Percentiles rank a stretch among this genome's conserved stretches.
These are phyloP conservation scores for Caenorhabditis tropicalis DNA, from an alignment of 1,140 invertebrate genomes.

Conservation along the genomic window DNA sequence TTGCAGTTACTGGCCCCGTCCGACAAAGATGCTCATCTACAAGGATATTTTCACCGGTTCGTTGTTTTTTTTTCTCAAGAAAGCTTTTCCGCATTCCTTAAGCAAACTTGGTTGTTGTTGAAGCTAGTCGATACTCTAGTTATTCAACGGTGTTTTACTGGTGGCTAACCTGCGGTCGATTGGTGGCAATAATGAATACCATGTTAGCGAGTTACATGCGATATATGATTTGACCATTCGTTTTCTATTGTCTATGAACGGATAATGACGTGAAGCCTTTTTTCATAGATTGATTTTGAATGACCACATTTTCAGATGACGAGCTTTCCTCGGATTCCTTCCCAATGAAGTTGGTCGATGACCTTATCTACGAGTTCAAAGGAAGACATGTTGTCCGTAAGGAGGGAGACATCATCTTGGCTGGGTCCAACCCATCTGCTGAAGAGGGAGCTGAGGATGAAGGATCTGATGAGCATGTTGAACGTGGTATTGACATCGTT, in stretches of 20 bases:
- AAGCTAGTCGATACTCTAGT: not conserved
- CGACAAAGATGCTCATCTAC: constrained; percentile 85
- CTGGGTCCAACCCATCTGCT: constrained; percentile 88
- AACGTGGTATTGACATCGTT: constrained; percentile 86
- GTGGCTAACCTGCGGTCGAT: not conserved
- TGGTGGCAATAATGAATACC: not conserved
- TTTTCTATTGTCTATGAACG: not conserved
- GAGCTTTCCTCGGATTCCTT: constrained; percentile 98
- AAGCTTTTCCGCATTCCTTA: constrained; percentile 59
- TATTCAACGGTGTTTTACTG: not conserved
- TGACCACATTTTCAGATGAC: constrained; percentile 76
- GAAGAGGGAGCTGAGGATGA: constrained; percentile 83
- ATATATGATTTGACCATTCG: not conserved
- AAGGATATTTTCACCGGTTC: constrained; percentile 92
- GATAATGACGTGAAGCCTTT: not conserved
- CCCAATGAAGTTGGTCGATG: constrained; percentile 89
- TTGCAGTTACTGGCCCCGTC: constrained; percentile 52
- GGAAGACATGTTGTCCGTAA: constrained; percentile 83
- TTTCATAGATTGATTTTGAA: not conserved
- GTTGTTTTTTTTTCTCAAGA: constrained; percentile 55
- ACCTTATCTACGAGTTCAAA: constrained; percentile 90
- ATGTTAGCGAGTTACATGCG: constrained; percentile 44
- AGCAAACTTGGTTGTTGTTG: constrained; percentile 49
- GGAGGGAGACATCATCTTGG: constrained; percentile 82
- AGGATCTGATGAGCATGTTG: constrained; percentile 79